Evolutionary conservation across 2,888 invertebrate genomes (phyloP).

Genomic region (Notodonta dromedarius): DNA sequence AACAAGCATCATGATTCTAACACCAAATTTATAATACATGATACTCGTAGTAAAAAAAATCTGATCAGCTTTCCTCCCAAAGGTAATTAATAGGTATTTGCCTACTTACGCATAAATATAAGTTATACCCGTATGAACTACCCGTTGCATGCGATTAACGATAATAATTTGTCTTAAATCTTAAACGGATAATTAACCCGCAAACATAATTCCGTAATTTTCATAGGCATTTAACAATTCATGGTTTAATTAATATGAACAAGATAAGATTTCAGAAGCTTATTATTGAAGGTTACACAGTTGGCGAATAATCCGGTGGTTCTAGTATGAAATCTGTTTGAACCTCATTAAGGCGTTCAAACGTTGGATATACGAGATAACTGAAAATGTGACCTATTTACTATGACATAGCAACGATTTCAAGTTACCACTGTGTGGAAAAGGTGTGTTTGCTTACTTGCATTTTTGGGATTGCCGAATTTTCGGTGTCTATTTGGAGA

Average conservation of each 20-base stretch:
- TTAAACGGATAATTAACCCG: constrained; percentile 1
- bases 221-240: constrained; percentile 17
- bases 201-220: constrained; percentile 10
- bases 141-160: background rate
- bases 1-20: too few relatives aligned
- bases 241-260: constrained; percentile 23
- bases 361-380: background rate
- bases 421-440: too few relatives aligned
- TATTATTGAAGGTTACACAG: constrained; percentile 10
- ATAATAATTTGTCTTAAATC: background rate
- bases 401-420: too few relatives aligned
- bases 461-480: too few relatives aligned
- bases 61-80: too few relatives aligned
- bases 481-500: too few relatives aligned
- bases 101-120: background rate
- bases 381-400: background rate
- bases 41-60: too few relatives aligned
- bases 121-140: background rate
- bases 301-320: constrained; percentile 17
- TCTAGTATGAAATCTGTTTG: constrained; percentile 7
- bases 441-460: too few relatives aligned
- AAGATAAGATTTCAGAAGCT: constrained; percentile 13
- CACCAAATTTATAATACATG: too few relatives aligned
- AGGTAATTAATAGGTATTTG: too few relatives aligned
- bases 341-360: constrained; percentile 14